Base-by-base conservation (phyloP, 2,888 invertebrate genomes). In the Agrotis segetum region DNA sequence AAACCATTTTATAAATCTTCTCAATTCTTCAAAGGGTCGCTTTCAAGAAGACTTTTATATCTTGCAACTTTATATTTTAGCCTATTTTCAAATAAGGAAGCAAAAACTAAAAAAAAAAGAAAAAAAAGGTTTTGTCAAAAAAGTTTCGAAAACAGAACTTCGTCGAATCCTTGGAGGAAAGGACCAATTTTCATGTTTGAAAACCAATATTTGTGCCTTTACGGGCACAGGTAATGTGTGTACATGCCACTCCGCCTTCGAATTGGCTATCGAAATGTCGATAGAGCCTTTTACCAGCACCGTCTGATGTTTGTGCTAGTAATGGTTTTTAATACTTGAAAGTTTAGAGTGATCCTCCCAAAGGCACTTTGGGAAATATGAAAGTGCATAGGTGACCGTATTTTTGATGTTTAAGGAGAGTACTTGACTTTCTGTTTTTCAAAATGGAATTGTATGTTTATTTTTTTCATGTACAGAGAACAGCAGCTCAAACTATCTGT, bases 181-280 rank as follows among this genome's bases (percentile, higher is more conserved):
- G 73, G 56, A 66, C 70, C 71, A 62, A 84, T 81, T 78, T 74
- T 62, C 82, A 82, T 80, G 79, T 82, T 72, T n/a, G 50, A 72
- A 67, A 24, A 29, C 67, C 71, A 87, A 84, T 82, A 82, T 84
- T 85, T 82, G 79, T 76, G 63, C 74, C 71, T 68, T 61, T 67
- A 47, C 40, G 34, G 44, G 77, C 76, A 81, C 19, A 85, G 86
- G 88, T 91, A 91, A 92, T 91, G 92, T 93, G 91, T 93, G 89
- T 92, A 90, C 90, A 78, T 67, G 83, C 71, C 88, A 86, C 88
- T 89, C 77, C 73, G 69, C 74, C 79, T 74, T 79, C 75, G 82
- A 89, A 90, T 89, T 90, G 88, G 85, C 88, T 85, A 87, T 88
- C 85, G 88, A 88, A 86, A 86, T 87, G 87, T 88, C 83, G 87